Conservation (phyloP, 2,888 invertebrate genomes). For the Trissolcus brochymenae region DNA sequence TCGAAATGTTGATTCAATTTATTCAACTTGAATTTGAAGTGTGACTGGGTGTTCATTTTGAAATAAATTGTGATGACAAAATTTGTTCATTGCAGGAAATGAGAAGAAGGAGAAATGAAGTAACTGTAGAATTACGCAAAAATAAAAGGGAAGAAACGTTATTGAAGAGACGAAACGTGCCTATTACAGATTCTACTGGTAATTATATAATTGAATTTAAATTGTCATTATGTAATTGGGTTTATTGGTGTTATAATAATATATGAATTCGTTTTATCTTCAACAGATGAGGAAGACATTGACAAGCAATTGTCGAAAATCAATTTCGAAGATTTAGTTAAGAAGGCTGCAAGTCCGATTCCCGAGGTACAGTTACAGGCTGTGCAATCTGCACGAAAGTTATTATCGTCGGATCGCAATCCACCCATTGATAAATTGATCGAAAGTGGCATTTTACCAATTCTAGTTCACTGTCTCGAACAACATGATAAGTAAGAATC, state of each 20-base stretch:
- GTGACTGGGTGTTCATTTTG: not conserved
- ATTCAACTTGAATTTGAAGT: not conserved
- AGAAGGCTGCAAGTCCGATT: constrained; percentile 88
- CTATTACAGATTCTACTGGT: constrained; percentile 88
- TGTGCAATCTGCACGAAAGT: constrained; percentile 95
- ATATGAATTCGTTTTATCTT: constrained; percentile 17
- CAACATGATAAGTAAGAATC: constrained; percentile 83
- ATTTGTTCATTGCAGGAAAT: constrained; percentile 85
- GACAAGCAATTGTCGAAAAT: constrained; percentile 83
- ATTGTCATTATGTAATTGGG: not conserved
- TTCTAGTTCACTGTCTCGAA: constrained; percentile 92
- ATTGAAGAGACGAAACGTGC: constrained; percentile 97
- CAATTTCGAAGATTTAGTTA: constrained; percentile 89
- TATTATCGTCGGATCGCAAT: constrained; percentile 97
- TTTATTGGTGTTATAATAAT: not conserved
- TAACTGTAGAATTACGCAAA: constrained; percentile 97
- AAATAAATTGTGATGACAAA: not conserved
- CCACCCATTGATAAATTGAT: constrained; percentile 99
- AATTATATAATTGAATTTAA: constrained; percentile 52
- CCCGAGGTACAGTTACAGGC: constrained; percentile 91
- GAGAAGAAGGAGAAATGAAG: constrained; percentile 97
- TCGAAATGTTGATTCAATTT: too few species aligned
- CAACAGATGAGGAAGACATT: constrained; percentile 85
- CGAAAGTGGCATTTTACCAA: constrained; percentile 94
- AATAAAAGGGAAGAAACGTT: constrained; percentile 98